These are phyloP conservation scores for Barbus barbus DNA, from an alignment of 2,113 vertebrate species.

Conservation along the genomic window DNA sequence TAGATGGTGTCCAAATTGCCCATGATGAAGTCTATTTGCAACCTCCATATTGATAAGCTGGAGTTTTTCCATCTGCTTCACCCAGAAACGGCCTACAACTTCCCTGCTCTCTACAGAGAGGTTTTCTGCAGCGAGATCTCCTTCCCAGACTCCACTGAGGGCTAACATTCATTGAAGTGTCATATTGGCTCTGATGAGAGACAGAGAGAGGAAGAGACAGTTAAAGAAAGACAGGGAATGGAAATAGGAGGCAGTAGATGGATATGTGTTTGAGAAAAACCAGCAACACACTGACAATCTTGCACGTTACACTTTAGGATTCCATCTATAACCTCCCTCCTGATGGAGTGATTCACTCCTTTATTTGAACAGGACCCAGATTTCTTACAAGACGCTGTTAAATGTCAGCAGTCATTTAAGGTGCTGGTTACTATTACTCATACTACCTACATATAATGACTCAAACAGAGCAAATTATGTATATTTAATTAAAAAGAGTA, in stretches of 20 bases:
- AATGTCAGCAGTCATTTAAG: conserved; percentile 41
- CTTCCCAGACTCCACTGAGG: conserved; percentile 83
- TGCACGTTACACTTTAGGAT: conserved; percentile 73
- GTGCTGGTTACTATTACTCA: conserved; percentile 55
- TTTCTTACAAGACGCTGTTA: not conserved
- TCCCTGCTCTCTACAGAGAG: conserved; percentile 88
- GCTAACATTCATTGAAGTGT: conserved; percentile 65
- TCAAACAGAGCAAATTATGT: not conserved
- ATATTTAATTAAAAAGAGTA: conserved; percentile 13
- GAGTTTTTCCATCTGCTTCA: conserved; percentile 89
- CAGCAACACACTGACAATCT: conserved; percentile 76
- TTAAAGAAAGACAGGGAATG: too few species aligned
- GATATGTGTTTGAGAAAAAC: conserved; percentile 54
- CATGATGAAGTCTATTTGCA: conserved; percentile 87
- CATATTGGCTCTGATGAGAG: not conserved
- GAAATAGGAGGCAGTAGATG: conserved; percentile 29
- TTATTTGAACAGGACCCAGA: conserved; percentile 54
- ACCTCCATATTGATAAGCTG: conserved; percentile 89
- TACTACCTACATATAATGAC: conserved; percentile 57
- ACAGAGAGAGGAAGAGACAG: conserved; percentile 46
- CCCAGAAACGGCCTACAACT: conserved; percentile 83
- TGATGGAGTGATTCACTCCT: conserved; percentile 49
- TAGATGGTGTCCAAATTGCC: conserved; percentile 89
- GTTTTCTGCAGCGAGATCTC: conserved; percentile 86
- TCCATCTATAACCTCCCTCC: conserved; percentile 56